phyloP scores from a whole-genome alignment of 2,888 invertebrate genomes.

The Sarcophaga rosellei region DNA sequence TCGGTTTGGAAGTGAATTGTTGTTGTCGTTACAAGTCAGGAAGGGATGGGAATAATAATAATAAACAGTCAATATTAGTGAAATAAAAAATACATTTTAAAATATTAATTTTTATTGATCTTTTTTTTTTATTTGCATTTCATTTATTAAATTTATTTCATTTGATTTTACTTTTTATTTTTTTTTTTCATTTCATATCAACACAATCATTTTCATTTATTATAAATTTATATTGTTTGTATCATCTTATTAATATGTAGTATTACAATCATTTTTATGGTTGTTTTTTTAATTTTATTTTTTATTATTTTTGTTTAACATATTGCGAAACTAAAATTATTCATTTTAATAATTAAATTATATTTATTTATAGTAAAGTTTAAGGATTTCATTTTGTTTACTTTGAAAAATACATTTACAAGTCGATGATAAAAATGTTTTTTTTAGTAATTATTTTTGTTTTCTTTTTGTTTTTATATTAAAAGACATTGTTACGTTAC shows the following conservation, averaged over 20 bases:
- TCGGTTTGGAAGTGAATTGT: too few species aligned
- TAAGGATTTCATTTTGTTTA: slow-evolving; percentile 22
- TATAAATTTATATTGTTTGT: slow-evolving; percentile 36
- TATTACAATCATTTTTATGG: slow-evolving; percentile 62
- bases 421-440: slow-evolving; percentile 42
- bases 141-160: slow-evolving; percentile 65
- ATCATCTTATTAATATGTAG: slow-evolving; percentile 28
- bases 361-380: slow-evolving; percentile 8
- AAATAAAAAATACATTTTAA: slow-evolving; percentile 46
- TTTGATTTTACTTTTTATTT: slow-evolving; percentile 63
- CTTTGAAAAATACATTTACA: slow-evolving; percentile 57
- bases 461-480: too few species aligned
- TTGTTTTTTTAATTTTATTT: slow-evolving; percentile 38
- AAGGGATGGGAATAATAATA: neutral
- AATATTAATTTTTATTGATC: slow-evolving; percentile 66
- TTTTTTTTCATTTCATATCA: slow-evolving; percentile 70
- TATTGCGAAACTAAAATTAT: slow-evolving; percentile 73
- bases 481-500: neutral
- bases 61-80: neutral
- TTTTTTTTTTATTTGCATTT: slow-evolving; percentile 55
- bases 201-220: slow-evolving; percentile 31
- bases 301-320: slow-evolving; percentile 68
- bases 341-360: slow-evolving; percentile 62
- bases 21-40: neutral
- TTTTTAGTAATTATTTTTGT: neutral